Evolutionary conservation across 2,113 vertebrate genomes (phyloP), one percentile per base, ranked within the genome.

Genomic region (Motacilla tschutschensis): DNA sequence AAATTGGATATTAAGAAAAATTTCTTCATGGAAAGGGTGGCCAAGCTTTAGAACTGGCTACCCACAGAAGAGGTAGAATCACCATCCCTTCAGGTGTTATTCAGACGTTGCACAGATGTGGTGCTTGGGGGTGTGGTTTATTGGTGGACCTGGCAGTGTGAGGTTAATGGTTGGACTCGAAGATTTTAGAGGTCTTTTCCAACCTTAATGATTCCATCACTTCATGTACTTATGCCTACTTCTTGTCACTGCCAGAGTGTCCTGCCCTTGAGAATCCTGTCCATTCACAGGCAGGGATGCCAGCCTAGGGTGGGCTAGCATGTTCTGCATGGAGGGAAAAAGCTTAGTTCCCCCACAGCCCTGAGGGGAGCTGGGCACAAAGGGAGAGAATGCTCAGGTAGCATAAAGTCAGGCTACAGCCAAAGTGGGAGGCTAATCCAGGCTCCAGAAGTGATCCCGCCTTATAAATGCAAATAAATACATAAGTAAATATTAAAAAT

Each of bases 211-310:
- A 46, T 40, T 53, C 16, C 17, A 31, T 46, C 33, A 38, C 19
- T 51, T 44, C 35, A 1, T 53, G 20, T 14, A 31, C 28, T 60
- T 54, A 29, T 6, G 48, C 48, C 44, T 48, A 29, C 33, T 67
- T 33, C 22, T 8, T 25, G 71, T 17, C 63, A n/a, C 21, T 59
- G 41, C 31, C 53, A 64, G 22, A 16, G 14, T 22, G 28, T 47
- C 31, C 71, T 79, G 75, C 11, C 43, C 8, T 17, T 74, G 28
- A 40, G 46, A 54, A 72, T 44, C 36, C 25, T 57, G 29, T 17
- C 41, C 0, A 0, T 25, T n/a, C 10, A 3, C 44, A 46, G 51
- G n/a, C 44, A 86, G 62, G 15, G 29, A 10, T 55, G 53, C 24
- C 31, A 20, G 1, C 57, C 17, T 18, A 5, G 26, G 9, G 12